Conservation (phyloP, 2,797 vertebrate genomes). For the Neostethus bicornis region DNA sequence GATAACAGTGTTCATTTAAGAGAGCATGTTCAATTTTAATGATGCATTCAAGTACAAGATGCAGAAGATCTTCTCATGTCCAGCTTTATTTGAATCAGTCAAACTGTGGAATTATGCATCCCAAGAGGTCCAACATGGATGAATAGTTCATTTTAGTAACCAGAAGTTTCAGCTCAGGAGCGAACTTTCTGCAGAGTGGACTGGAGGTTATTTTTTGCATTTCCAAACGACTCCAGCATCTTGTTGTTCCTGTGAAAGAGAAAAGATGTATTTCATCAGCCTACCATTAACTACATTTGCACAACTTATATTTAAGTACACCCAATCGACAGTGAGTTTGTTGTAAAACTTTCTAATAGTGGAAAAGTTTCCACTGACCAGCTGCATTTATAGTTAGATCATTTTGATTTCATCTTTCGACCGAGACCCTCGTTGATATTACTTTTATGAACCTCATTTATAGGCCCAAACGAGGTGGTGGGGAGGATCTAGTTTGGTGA, state of each 20-base stretch:
- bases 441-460: too few relatives aligned
- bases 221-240: constrained; percentile 85
- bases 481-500: too few relatives aligned
- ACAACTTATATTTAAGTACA: neutral
- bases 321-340: neutral
- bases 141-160: constrained; percentile 30
- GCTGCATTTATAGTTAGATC: too few relatives aligned
- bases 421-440: too few relatives aligned
- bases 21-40: constrained; percentile 14
- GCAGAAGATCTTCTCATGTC: constrained; percentile 17
- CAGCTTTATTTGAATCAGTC: constrained; percentile 4
- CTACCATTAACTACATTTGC: neutral
- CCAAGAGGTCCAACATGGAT: constrained; percentile 35
- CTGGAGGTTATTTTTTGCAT: constrained; percentile 86
- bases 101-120: constrained; percentile 13
- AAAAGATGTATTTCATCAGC: neutral
- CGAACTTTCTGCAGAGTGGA: constrained; percentile 80
- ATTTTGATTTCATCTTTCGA: too few relatives aligned
- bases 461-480: too few relatives aligned
- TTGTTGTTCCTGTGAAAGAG: constrained; percentile 82
- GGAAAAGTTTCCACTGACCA: too few relatives aligned
- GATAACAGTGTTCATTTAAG: constrained; percentile 2
- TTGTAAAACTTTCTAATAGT: too few relatives aligned
- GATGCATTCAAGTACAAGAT: constrained; percentile 24
- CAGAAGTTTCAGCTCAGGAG: constrained; percentile 68